Conservation (phyloP, 2,113 vertebrate genomes). For the Carassius auratus region DNA sequence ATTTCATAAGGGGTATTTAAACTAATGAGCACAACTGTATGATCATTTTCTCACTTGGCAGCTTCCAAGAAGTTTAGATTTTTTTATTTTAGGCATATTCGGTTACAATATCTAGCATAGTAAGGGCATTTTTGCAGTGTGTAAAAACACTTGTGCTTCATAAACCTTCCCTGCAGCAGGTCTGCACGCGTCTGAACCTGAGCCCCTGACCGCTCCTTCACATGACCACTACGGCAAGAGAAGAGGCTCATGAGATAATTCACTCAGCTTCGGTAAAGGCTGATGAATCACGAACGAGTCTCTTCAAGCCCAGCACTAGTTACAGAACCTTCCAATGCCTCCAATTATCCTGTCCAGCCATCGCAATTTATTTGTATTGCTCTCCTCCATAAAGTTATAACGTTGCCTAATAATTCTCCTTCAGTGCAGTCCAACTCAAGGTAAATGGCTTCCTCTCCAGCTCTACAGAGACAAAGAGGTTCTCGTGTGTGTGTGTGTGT, state of each 20-base stretch:
- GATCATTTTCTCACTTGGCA: neutral
- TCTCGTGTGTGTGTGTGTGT: conserved; percentile 51
- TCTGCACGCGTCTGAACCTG: conserved; percentile 54
- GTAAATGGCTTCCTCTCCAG: conserved; percentile 77
- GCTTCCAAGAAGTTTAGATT: too few species aligned
- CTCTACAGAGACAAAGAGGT: conserved; percentile 66
- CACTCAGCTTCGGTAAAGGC: conserved; percentile 67
- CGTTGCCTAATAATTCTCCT: conserved; percentile 80
- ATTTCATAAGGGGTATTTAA: too few species aligned
- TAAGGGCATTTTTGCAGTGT: neutral
- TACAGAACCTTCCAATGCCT: conserved; percentile 69
- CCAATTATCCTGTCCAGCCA: conserved; percentile 79
- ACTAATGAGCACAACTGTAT: neutral
- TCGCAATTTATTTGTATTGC: conserved; percentile 79
- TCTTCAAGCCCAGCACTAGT: conserved; percentile 74
- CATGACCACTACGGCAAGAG: conserved; percentile 76
- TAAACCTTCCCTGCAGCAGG: neutral
- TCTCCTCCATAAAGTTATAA: conserved; percentile 80
- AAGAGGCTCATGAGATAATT: conserved; percentile 74
- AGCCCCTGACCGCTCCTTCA: conserved; percentile 63
- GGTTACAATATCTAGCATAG: neutral
- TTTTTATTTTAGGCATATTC: neutral
- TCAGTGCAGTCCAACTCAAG: conserved; percentile 75
- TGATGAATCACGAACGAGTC: conserved; percentile 76
- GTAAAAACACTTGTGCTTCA: neutral